phyloP scores from a whole-genome alignment of 2,113 vertebrate genomes.

The Polypterus senegalus region DNA sequence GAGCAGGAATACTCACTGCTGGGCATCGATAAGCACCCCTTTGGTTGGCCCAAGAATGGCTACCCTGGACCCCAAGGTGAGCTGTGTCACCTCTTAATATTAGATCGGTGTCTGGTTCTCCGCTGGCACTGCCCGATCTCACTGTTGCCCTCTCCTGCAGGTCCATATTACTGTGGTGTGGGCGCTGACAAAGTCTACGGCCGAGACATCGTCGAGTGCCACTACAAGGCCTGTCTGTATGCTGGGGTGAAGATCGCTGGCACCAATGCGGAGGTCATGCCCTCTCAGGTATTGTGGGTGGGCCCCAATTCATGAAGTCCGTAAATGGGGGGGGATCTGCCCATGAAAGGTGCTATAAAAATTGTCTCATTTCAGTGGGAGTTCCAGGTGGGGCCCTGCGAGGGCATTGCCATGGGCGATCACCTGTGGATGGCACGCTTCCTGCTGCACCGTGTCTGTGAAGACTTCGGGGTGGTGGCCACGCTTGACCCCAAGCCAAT shows the following conservation, averaged over 20 bases:
- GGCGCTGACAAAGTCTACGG: conserved; percentile 62
- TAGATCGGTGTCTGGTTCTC: too few relatives aligned
- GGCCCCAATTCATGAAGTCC: too few relatives aligned
- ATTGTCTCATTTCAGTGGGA: conserved; percentile 46
- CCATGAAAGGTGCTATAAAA: too few relatives aligned
- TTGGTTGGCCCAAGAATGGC: conserved; percentile 40
- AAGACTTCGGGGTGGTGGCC: conserved; percentile 52
- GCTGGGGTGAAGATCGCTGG: conserved; percentile 57
- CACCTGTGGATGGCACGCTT: conserved; percentile 72
- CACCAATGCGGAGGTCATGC: conserved; percentile 64
- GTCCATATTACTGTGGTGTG: conserved; percentile 74
- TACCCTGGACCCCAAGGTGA: conserved; percentile 41
- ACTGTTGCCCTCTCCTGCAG: conserved; percentile 29
- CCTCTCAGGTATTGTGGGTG: conserved; percentile 47
- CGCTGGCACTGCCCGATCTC: too few relatives aligned
- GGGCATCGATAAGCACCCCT: conserved; percentile 36
- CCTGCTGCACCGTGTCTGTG: conserved; percentile 65
- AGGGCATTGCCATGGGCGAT: conserved; percentile 64
- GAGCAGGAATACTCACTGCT: conserved; percentile 49
- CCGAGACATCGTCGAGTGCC: conserved; percentile 64
- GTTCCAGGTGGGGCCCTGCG: conserved; percentile 55
- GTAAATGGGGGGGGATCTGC: too few relatives aligned
- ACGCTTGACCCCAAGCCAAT: conserved; percentile 64
- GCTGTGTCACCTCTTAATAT: neutral
- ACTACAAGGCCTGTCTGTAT: conserved; percentile 64